Percentiles rank a stretch among this genome's conserved stretches.
These are phyloP conservation scores for Atlantisia rogersi DNA, from an alignment of 2,113 vertebrate species.

Conservation along the genomic window DNA sequence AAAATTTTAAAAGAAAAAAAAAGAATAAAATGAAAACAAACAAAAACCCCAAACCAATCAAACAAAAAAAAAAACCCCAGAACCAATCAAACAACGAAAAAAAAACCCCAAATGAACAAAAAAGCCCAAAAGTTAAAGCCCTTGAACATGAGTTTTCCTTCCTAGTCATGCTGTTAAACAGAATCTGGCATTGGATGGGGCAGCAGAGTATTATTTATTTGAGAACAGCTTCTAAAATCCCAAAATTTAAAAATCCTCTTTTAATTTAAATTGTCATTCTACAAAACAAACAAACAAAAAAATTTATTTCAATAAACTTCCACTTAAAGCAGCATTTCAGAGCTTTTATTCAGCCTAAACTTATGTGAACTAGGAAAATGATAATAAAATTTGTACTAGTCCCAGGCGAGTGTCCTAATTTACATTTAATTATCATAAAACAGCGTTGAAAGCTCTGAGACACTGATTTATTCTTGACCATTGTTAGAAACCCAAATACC, in stretches of 20 bases:
- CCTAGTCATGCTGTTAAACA: not conserved
- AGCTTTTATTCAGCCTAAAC: not conserved
- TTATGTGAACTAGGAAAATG: not conserved
- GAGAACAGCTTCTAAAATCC: not conserved
- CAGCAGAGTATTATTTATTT: not conserved
- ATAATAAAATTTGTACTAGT: not conserved
- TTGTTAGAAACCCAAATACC: not conserved
- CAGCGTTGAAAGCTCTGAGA: not conserved
- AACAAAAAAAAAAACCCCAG: no score
- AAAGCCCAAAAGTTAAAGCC: not conserved
- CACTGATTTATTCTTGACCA: not conserved
- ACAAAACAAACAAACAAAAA: not conserved
- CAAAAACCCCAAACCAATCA: no score
- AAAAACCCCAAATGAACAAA: no score
- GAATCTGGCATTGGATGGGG: not conserved
- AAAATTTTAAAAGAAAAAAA: no score
- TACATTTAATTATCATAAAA: not conserved
- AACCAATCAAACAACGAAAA: no score
- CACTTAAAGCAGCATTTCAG: not conserved
- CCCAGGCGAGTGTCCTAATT: not conserved
- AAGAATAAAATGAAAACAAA: no score
- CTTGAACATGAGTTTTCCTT: not conserved
- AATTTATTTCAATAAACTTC: accelerated
- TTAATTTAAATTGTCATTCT: not conserved
- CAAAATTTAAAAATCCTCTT: not conserved